These are phyloP conservation scores for Diplosoma virens DNA, from an alignment of 23 tunicate genomes.

Conservation along the genomic window DNA sequence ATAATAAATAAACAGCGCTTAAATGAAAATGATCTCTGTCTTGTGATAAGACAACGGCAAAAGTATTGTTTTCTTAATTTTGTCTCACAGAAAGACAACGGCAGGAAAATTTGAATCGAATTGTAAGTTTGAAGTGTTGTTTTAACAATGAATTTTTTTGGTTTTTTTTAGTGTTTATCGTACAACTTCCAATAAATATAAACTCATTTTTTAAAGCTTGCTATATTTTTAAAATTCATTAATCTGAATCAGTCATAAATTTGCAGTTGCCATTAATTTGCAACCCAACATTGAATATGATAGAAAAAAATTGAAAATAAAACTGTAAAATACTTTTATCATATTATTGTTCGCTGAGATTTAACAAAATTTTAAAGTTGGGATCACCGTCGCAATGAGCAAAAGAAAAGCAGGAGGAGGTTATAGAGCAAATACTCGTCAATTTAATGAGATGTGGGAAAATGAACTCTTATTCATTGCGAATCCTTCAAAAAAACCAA, in stretches of 20 bases:
- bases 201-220: neutral
- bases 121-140: neutral
- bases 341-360: neutral
- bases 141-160: neutral
- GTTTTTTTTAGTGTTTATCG: neutral
- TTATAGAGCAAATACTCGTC: neutral
- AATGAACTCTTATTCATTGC: neutral
- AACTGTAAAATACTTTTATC: too few relatives aligned
- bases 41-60: neutral
- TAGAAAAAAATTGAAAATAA: neutral
- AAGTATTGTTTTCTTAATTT: neutral
- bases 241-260: too few relatives aligned
- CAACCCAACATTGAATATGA: neutral
- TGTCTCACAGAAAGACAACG: neutral
- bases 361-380: neutral
- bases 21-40: neutral
- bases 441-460: neutral
- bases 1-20: neutral
- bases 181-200: neutral
- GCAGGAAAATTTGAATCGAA: neutral
- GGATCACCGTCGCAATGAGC: slow-evolving; percentile 1
- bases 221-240: too few relatives aligned
- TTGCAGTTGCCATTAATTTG: too few relatives aligned
- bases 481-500: too few relatives aligned
- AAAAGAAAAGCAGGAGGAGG: neutral